phyloP scores from a whole-genome alignment of 2,888 invertebrate species.

The Cistogaster globosa region DNA sequence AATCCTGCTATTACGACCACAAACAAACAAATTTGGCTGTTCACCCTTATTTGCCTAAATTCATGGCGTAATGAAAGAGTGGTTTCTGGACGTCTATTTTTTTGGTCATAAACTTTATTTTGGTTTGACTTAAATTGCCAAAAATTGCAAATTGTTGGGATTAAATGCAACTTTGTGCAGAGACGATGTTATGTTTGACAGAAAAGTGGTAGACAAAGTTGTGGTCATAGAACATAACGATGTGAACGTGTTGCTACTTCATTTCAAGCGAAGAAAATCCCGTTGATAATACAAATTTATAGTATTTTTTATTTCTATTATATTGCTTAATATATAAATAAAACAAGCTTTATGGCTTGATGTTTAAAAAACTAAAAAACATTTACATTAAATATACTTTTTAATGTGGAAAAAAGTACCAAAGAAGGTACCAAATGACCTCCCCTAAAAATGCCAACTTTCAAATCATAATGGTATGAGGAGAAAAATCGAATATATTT shows the following conservation, averaged over 20 bases:
- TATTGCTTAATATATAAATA: too few relatives aligned
- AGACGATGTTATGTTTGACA: not conserved
- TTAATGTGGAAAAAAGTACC: too few relatives aligned
- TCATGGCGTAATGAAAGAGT: constrained; percentile 14
- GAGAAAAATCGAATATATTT: not conserved
- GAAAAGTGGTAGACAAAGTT: constrained; percentile 28
- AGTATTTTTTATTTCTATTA: too few relatives aligned
- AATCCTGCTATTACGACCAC: constrained; percentile 15
- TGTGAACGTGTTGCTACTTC: constrained; percentile 24
- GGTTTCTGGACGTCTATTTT: constrained; percentile 22
- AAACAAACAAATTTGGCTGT: constrained; percentile 19
- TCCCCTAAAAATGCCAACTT: too few relatives aligned
- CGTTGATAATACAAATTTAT: too few relatives aligned
- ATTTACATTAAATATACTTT: too few relatives aligned
- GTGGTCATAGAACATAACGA: constrained; percentile 17
- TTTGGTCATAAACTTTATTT: constrained; percentile 64
- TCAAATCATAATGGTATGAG: too few relatives aligned
- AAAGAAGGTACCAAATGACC: too few relatives aligned
- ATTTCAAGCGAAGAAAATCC: constrained; percentile 4
- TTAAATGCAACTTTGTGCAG: constrained; percentile 76
- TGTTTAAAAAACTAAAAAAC: too few relatives aligned
- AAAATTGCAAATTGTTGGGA: constrained; percentile 80
- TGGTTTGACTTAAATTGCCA: constrained; percentile 77
- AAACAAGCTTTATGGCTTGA: too few relatives aligned
- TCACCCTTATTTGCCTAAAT: constrained; percentile 1